phyloP scores from a whole-genome alignment of 2,888 invertebrate genomes.

The Callimorpha dominula region DNA sequence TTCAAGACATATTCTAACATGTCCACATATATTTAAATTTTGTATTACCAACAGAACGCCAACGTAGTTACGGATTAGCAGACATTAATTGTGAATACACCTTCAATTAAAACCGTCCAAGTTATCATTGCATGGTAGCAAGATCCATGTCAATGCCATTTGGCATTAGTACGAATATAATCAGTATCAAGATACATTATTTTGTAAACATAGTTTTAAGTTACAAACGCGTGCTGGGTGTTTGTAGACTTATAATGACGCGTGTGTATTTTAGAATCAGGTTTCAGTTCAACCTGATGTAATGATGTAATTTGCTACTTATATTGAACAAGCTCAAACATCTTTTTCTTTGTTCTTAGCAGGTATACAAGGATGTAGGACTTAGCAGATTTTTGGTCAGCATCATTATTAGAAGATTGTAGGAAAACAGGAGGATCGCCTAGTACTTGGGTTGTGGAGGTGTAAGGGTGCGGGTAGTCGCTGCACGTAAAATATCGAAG shows the following conservation, averaged over 20 bases:
- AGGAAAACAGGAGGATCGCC: too few species aligned
- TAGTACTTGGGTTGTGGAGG: too few species aligned
- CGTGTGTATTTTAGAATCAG: constrained; percentile 1
- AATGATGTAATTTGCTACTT: background rate
- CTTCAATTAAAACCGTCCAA: background rate
- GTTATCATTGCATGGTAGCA: constrained; percentile 5
- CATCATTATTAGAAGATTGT: too few species aligned
- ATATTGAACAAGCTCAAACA: background rate
- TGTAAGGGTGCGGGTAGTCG: too few species aligned
- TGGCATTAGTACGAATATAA: background rate
- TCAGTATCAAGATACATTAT: constrained; percentile 3
- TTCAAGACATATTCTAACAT: too few species aligned
- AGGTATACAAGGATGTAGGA: background rate
- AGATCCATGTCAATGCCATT: constrained; percentile 1
- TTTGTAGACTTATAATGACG: constrained; percentile 22
- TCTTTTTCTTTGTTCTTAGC: background rate
- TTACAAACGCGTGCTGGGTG: constrained; percentile 21
- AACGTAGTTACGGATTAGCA: background rate
- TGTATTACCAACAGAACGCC: background rate
- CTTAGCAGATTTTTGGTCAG: too few species aligned
- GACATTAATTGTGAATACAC: background rate
- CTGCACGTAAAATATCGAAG: too few species aligned
- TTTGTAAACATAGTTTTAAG: constrained; percentile 20
- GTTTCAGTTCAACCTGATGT: constrained; percentile 5
- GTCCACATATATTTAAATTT: too few species aligned